Percentiles rank a stretch among this genome's conserved stretches.
phyloP scores from a whole-genome alignment of 2,888 invertebrate species.

The Rhaphigaster nebulosa region DNA sequence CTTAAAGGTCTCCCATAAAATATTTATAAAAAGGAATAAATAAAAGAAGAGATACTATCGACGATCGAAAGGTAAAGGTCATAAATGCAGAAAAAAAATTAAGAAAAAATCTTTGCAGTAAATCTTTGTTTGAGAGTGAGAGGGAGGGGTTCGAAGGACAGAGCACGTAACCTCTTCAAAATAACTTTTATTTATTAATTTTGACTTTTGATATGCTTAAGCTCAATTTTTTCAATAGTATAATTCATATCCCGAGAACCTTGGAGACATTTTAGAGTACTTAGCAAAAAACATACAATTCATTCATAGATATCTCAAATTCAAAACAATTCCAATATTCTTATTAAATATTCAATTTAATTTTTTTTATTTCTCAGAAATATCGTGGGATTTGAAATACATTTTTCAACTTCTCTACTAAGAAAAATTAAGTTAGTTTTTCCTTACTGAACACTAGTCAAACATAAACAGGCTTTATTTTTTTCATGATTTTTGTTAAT shows the following conservation, averaged over 20 bases:
- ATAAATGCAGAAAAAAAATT: neutral
- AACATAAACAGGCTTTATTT: no score
- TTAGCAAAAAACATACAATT: no score
- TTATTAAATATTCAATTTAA: no score
- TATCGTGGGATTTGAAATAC: no score
- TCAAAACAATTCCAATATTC: no score
- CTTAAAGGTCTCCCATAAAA: neutral
- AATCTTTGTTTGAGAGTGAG: neutral
- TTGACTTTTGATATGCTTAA: neutral
- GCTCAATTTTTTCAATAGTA: neutral
- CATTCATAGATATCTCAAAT: no score
- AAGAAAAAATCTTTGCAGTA: neutral
- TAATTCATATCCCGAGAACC: neutral
- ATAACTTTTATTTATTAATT: neutral
- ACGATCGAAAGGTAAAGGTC: constrained; percentile 8
- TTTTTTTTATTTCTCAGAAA: no score
- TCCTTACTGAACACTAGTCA: no score
- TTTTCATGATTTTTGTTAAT: no score
- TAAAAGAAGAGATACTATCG: neutral
- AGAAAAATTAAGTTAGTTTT: no score
- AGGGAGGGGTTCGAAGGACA: neutral
- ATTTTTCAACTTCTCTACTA: no score
- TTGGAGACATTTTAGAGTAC: no score
- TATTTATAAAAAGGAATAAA: neutral
- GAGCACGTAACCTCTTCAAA: neutral